These are phyloP conservation scores for Columba janthina DNA, from an alignment of 2,113 vertebrate species.

Conservation along the genomic window DNA sequence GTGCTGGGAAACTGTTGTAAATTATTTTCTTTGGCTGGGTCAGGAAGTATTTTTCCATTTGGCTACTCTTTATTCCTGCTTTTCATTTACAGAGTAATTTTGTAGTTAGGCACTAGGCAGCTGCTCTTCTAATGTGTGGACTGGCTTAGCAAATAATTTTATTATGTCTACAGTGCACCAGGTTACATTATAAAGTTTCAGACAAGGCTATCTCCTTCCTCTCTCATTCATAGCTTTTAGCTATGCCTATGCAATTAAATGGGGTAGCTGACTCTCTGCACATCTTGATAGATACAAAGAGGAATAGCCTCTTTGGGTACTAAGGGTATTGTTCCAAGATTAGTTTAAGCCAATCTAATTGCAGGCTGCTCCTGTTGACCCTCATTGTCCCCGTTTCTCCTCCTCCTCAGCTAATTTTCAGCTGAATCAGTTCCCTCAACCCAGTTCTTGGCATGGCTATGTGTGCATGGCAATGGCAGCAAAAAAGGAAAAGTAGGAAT, in stretches of 20 bases:
- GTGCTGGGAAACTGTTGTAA: slow-evolving; percentile 15
- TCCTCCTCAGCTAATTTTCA: neutral
- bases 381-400: neutral
- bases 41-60: slow-evolving; percentile 66
- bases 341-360: slow-evolving; percentile 12
- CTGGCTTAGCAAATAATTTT: slow-evolving; percentile 62
- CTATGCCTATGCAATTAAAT: slow-evolving; percentile 10
- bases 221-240: slow-evolving; percentile 37
- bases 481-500: neutral
- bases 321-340: neutral
- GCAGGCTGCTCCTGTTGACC: neutral
- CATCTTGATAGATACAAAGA: slow-evolving; percentile 4
- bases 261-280: neutral
- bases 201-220: slow-evolving; percentile 23
- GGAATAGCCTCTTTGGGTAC: neutral
- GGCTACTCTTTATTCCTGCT: slow-evolving; percentile 65
- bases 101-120: slow-evolving; percentile 54
- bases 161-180: slow-evolving; percentile 58
- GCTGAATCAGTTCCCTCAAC: neutral
- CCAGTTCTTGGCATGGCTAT: neutral
- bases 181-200: slow-evolving; percentile 66
- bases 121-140: slow-evolving; percentile 66
- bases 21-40: slow-evolving; percentile 48
- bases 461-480: neutral
- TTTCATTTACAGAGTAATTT: slow-evolving; percentile 63